Evolutionary conservation across 2,797 vertebrate species (phyloP).

Genomic region (Spinibarbus caldwelli): DNA sequence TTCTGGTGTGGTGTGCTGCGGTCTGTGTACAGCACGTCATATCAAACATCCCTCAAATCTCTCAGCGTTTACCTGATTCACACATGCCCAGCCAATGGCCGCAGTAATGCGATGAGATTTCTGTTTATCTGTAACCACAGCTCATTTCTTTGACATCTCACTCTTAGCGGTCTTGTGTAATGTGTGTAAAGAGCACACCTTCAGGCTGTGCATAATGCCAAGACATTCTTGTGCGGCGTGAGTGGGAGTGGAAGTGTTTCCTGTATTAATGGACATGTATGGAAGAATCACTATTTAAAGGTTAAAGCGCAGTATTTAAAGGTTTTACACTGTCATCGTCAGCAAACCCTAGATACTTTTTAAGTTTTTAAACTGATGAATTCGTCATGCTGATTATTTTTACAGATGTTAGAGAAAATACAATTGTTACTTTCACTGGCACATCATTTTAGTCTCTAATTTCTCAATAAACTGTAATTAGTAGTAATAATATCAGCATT

Average conservation of each 20-base stretch:
- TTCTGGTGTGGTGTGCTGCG: constrained; percentile 11
- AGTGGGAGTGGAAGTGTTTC: constrained; percentile 40
- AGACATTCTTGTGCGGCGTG: not conserved
- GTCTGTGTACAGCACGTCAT: constrained; percentile 1
- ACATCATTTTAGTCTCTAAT: not conserved
- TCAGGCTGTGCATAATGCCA: constrained; percentile 20
- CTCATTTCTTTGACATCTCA: too few relatives aligned
- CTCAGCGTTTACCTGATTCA: constrained; percentile 40
- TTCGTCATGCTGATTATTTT: not conserved
- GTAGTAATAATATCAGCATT: not conserved
- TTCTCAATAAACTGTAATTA: not conserved
- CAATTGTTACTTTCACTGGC: constrained; percentile 48
- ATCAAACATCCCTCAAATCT: not conserved
- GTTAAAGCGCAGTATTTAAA: constrained; percentile 42
- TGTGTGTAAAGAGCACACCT: constrained; percentile 30
- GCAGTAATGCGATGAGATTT: constrained; percentile 7
- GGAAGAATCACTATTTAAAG: constrained; percentile 47
- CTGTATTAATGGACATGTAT: constrained; percentile 39
- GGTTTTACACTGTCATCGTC: constrained; percentile 16
- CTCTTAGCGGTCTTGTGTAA: constrained; percentile 44
- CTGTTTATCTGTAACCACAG: constrained; percentile 40
- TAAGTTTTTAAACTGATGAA: not conserved
- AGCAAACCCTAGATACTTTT: too few relatives aligned
- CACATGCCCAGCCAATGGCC: not conserved
- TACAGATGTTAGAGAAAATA: constrained; percentile 3